phyloP scores from a whole-genome alignment of 30 jellyfish, hydroid and myxozoan species.

The Pelagia noctiluca region DNA sequence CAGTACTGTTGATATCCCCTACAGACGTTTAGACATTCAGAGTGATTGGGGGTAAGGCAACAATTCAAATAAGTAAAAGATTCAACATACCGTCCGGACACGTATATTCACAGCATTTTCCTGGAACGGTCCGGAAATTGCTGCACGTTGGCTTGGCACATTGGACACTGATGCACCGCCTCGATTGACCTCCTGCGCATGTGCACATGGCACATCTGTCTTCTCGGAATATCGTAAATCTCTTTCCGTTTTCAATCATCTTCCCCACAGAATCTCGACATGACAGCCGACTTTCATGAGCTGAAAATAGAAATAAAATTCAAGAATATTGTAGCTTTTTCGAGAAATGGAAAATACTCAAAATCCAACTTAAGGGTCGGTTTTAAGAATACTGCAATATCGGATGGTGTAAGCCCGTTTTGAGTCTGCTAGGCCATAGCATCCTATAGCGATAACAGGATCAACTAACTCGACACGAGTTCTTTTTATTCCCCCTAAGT shows the following conservation, averaged over 20 bases:
- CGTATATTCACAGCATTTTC: conserved; percentile 92
- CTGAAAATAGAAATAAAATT: conserved; percentile 23
- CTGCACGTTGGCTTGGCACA: conserved; percentile 85
- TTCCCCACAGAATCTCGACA: conserved; percentile 84
- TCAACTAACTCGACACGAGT: too few relatives aligned
- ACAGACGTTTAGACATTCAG: not conserved
- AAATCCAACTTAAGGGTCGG: too few relatives aligned
- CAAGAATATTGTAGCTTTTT: too few relatives aligned
- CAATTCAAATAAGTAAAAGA: not conserved
- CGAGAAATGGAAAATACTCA: too few relatives aligned
- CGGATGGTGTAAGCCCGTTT: too few relatives aligned
- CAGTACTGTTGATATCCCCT: too few relatives aligned
- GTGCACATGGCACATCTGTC: conserved; percentile 83
- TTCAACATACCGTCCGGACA: conserved; percentile 79
- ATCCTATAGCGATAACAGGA: too few relatives aligned
- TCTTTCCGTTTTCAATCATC: conserved; percentile 69
- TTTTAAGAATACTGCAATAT: too few relatives aligned
- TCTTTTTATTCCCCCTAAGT: too few relatives aligned
- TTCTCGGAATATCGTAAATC: conserved; percentile 76
- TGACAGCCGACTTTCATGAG: conserved; percentile 48
- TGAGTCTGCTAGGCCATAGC: too few relatives aligned
- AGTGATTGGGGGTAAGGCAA: not conserved
- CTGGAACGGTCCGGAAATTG: conserved; percentile 76
- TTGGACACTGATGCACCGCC: conserved; percentile 66
- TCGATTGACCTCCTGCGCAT: conserved; percentile 76